Conservation (phyloP, 2,888 invertebrate species). For the Diaprepes abbreviatus region DNA sequence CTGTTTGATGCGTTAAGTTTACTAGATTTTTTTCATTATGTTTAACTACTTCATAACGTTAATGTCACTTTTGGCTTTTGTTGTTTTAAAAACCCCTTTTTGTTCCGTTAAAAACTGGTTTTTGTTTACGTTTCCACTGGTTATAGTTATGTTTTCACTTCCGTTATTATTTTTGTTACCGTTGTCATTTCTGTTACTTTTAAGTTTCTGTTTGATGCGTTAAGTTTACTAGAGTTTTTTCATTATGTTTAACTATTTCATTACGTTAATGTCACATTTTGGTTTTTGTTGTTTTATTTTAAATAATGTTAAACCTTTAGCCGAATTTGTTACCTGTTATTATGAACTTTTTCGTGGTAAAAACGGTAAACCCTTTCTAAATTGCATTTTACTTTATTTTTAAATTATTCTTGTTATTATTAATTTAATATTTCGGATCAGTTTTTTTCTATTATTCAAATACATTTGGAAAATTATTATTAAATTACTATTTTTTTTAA, state of each 20-base stretch:
- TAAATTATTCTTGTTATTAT: too few relatives aligned
- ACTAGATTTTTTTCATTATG: not conserved
- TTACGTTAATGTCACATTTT: not conserved
- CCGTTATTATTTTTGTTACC: not conserved
- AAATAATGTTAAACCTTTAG: too few relatives aligned
- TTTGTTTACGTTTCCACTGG: not conserved
- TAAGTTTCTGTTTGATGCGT: not conserved
- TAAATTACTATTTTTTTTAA: too few relatives aligned
- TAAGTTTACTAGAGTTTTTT: constrained; percentile 8
- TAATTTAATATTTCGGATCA: too few relatives aligned
- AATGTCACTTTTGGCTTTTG: not conserved
- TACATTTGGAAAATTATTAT: too few relatives aligned
- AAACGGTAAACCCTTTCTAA: too few relatives aligned
- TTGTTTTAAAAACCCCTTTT: not conserved
- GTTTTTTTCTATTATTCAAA: too few relatives aligned
- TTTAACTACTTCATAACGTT: not conserved
- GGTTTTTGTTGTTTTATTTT: not conserved
- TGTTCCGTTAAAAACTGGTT: not conserved
- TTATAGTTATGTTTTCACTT: constrained; percentile 13
- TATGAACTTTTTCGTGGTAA: too few relatives aligned
- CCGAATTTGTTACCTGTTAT: too few relatives aligned
- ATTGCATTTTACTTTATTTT: too few relatives aligned
- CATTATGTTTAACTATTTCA: too few relatives aligned
- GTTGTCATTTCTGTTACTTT: not conserved
- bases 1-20: constrained; percentile 19